Evolutionary conservation across 2,797 vertebrate species (phyloP), one percentile per base, ranked within the genome.

Genomic region (Remorina albescens): DNA sequence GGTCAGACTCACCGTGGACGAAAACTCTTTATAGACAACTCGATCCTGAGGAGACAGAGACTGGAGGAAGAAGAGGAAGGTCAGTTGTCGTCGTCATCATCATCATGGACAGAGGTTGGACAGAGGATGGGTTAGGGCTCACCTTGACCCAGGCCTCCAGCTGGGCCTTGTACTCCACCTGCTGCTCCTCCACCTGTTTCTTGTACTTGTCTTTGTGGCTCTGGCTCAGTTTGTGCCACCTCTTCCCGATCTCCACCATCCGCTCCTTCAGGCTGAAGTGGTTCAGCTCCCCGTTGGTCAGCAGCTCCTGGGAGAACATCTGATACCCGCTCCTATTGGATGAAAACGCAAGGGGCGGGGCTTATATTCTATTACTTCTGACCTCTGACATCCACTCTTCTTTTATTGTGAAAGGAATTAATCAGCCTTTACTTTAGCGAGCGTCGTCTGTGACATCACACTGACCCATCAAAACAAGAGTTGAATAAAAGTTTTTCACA

Each of bases 231-330:
- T 94, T 94, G 83, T 96, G 95, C 95, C 95, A 96, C 25, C 95
- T 82, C 76, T 94, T 94, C 18, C 95, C 95, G 23, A 96, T 95
- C 92, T 96, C 95, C 87, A 95, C 95, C 95, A 96, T 96, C 15
- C 95, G 93, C 89, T 96, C 95, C 85, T 95, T 95, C 84, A 95
- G 88, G 57, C 94, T 95, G 88, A 95, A 95, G 88, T 95, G 95
- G 80, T 94, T 95, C 69, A 96, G 88, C 85, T 96, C 95, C 0
- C 95, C 95, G 0, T 94, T 95, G 61, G 95, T 95, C 83, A 96
- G 91, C 73, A 96, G 92, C 89, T 95, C 95, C 91, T 95, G 95
- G 21, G 94, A 95, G 88, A 95, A 96, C 95, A 95, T 96, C 90
- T 96, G 95, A 74, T 96, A 95, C 9, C 95, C 95, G 19, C 95